Evolutionary conservation across 2,113 vertebrate species (phyloP).

Genomic region (Anguilla japonica): DNA sequence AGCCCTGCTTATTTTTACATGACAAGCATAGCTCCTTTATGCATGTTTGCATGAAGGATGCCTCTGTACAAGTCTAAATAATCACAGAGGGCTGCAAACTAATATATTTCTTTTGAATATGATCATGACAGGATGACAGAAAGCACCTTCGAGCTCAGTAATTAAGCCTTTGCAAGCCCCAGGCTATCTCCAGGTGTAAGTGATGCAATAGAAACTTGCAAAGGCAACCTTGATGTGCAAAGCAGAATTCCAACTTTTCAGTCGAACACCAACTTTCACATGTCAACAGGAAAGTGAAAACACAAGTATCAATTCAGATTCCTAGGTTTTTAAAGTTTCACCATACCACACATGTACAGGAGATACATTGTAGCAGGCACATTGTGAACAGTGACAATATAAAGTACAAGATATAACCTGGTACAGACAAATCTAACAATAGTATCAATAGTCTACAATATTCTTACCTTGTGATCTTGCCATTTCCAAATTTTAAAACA

Average conservation of each 20-base stretch:
- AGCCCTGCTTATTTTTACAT: too few species aligned
- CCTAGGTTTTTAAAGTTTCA: too few species aligned
- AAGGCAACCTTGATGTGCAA: slow-evolving; percentile 53
- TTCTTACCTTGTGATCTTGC: too few species aligned
- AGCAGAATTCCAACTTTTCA: slow-evolving; percentile 41
- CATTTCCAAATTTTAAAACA: too few species aligned
- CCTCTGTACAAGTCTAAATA: background rate
- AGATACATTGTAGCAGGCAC: too few species aligned
- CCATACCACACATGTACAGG: too few species aligned
- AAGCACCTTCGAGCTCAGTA: slow-evolving; percentile 59
- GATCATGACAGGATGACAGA: slow-evolving; percentile 67
- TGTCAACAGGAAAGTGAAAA: background rate
- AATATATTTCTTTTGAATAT: slow-evolving; percentile 44
- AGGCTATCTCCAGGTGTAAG: slow-evolving; percentile 69
- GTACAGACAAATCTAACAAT: too few species aligned
- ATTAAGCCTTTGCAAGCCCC: slow-evolving; percentile 61
- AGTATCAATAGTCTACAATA: too few species aligned
- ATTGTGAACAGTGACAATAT: too few species aligned
- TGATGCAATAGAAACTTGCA: slow-evolving; percentile 62
- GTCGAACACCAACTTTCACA: background rate
- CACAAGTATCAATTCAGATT: too few species aligned
- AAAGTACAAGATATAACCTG: too few species aligned
- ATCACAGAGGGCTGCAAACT: slow-evolving; percentile 25
- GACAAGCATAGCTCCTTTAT: background rate
- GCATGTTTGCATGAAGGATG: background rate